phyloP scores from a whole-genome alignment of 2,797 vertebrate genomes.

The Staurois parvus region DNA sequence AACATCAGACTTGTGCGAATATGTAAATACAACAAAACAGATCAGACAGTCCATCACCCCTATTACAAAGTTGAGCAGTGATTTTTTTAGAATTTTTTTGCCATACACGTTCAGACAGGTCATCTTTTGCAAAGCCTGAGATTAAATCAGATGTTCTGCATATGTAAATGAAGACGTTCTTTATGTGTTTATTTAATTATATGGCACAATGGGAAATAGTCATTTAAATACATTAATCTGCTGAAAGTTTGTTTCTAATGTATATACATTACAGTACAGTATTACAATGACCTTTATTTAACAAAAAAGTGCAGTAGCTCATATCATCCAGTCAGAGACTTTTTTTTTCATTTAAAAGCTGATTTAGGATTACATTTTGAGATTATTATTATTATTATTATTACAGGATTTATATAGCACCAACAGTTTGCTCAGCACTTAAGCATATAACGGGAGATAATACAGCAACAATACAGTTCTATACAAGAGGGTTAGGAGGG shows the following conservation, averaged over 20 bases:
- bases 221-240: not conserved
- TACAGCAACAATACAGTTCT: no score
- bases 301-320: not conserved
- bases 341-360: not conserved
- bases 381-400: no score
- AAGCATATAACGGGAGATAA: no score
- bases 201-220: not conserved
- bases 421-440: no score
- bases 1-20: not conserved
- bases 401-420: no score
- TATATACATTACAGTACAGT: no score
- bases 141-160: not conserved
- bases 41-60: not conserved
- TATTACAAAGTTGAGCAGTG: not conserved
- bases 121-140: not conserved
- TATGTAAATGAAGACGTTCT: not conserved
- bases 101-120: not conserved
- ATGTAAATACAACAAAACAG: conserved; percentile 1
- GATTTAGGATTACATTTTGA: no score
- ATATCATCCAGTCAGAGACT: not conserved
- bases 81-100: not conserved
- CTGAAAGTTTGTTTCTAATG: not conserved
- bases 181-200: not conserved
- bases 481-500: no score
- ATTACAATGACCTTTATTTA: not conserved